A percentile compares a stretch with the other conserved stretches of the same genome.
phyloP scores from a whole-genome alignment of 1,140 invertebrate genomes.

The Rhyzopertha dominica region DNA sequence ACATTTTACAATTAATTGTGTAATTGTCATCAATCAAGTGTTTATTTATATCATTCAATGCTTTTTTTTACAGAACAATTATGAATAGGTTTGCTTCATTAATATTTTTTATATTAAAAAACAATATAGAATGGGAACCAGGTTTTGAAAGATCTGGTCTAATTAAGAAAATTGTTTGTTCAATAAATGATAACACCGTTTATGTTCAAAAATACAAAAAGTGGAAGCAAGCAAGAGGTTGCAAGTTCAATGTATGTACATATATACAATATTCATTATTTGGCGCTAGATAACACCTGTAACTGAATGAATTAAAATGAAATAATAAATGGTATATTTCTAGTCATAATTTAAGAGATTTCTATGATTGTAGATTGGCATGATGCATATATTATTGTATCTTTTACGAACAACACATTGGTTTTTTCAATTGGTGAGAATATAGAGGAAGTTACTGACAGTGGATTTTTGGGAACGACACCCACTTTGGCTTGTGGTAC shows the following conservation, averaged over 20 bases:
- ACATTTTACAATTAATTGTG: no score
- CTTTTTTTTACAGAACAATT: no score
- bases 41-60: no score
- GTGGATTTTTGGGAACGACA: slow-evolving; percentile 97
- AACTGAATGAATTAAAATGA: not conserved
- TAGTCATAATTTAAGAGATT: not conserved
- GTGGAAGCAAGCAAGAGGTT: slow-evolving; percentile 28
- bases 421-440: slow-evolving; percentile 99
- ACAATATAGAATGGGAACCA: no score
- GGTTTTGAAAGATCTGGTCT: no score
- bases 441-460: slow-evolving; percentile 99
- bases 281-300: slow-evolving; percentile 26
- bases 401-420: slow-evolving; percentile 98
- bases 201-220: slow-evolving; percentile 9
- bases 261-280: slow-evolving; percentile 36
- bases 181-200: no score
- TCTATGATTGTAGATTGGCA: slow-evolving; percentile 74
- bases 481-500: slow-evolving; percentile 96
- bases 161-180: no score
- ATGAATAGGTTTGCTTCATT: no score
- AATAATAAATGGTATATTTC: slow-evolving; percentile 3
- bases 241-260: slow-evolving; percentile 41
- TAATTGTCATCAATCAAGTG: no score
- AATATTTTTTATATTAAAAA: no score
- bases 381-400: slow-evolving; percentile 99